phyloP scores from a whole-genome alignment of 2,888 invertebrate genomes.

The Blastobasis adustella region DNA sequence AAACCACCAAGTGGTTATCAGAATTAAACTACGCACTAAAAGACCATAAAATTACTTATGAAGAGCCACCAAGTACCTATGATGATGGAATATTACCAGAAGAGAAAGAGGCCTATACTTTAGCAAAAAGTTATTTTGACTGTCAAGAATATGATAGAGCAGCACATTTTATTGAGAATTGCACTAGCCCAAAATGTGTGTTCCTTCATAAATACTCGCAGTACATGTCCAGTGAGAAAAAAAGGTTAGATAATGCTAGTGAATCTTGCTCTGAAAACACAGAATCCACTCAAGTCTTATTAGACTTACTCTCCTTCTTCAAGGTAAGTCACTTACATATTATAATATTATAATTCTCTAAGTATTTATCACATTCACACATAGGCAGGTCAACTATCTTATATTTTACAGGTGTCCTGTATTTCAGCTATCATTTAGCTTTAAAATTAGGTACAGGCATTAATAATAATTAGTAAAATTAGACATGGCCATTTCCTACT shows the following conservation, averaged over 20 bases:
- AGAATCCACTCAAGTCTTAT: conserved; percentile 57
- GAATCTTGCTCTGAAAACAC: conserved; percentile 54
- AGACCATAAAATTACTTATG: conserved; percentile 75
- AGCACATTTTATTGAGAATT: conserved; percentile 85
- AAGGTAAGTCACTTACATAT: conserved; percentile 35
- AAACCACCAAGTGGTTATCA: conserved; percentile 91
- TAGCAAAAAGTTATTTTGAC: conserved; percentile 93
- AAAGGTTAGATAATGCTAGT: conserved; percentile 83
- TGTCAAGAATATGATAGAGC: conserved; percentile 92
- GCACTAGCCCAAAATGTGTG: conserved; percentile 80
- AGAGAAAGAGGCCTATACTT: conserved; percentile 81
- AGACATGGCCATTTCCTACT: too few species aligned
- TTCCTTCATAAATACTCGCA: conserved; percentile 91
- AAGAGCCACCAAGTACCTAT: conserved; percentile 56
- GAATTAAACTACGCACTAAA: conserved; percentile 87
- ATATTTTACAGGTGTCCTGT: too few species aligned
- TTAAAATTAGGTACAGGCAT: too few species aligned
- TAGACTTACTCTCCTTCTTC: conserved; percentile 61
- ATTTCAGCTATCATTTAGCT: too few species aligned
- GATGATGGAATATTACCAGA: conserved; percentile 68
- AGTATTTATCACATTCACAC: too few species aligned
- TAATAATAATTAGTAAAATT: too few species aligned
- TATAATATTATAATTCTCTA: too few species aligned
- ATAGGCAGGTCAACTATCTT: too few species aligned
- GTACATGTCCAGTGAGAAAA: conserved; percentile 93